Evolutionary conservation across 2,113 vertebrate species (phyloP).

Genomic region (Connochaetes taurinus): DNA sequence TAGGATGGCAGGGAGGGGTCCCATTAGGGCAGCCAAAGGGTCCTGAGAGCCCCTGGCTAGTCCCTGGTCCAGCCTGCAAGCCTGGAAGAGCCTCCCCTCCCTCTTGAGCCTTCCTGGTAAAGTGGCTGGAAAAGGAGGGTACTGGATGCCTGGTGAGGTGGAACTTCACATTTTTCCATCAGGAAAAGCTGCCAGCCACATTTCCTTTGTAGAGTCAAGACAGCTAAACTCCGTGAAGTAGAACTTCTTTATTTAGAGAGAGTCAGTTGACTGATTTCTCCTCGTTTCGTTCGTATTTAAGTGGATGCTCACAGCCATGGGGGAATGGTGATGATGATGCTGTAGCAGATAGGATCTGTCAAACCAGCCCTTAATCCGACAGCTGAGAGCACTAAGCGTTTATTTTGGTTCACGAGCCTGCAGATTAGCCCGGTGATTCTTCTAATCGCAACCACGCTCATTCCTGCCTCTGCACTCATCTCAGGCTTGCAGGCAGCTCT

Average conservation of each 20-base stretch:
- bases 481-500: not conserved
- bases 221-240: not conserved
- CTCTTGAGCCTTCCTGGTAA: not conserved
- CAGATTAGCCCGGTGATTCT: not conserved
- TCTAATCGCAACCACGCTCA: not conserved
- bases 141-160: not conserved
- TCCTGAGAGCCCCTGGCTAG: not conserved
- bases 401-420: not conserved
- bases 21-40: not conserved
- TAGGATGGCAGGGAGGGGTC: not conserved
- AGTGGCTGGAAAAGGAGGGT: not conserved
- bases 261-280: not conserved
- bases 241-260: not conserved
- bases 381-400: not conserved
- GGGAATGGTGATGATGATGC: not conserved
- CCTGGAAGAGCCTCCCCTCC: not conserved
- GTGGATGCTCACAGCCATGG: not conserved
- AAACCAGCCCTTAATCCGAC: not conserved
- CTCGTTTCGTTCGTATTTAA: not conserved
- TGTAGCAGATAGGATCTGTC: not conserved
- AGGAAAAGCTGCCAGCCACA: not conserved
- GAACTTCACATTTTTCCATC: slow-evolving; percentile 30
- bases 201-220: not conserved
- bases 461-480: not conserved
- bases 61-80: not conserved